Conservation (phyloP, 2,113 vertebrate species). For the Clupea harengus region DNA sequence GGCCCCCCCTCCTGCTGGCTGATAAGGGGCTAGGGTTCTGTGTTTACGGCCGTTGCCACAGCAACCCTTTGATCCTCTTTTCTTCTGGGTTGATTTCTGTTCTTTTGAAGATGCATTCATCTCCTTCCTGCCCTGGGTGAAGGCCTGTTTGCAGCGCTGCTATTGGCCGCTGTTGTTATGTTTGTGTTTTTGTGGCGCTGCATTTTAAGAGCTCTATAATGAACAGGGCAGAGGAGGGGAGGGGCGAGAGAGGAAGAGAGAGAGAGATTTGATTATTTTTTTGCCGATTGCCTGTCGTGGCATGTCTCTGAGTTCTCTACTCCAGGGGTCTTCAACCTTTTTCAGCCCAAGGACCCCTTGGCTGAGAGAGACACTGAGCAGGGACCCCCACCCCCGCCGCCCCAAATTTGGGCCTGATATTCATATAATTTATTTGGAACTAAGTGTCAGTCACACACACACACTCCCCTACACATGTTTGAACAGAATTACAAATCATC, state of each 20-base stretch:
- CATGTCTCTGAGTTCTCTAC: slow-evolving; percentile 22
- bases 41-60: slow-evolving; percentile 38
- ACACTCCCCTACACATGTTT: no score
- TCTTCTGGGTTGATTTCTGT: slow-evolving; percentile 29
- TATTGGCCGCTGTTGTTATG: slow-evolving; percentile 23
- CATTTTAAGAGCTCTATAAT: slow-evolving; percentile 45
- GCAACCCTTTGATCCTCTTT: slow-evolving; percentile 26
- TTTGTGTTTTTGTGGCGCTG: slow-evolving; percentile 24
- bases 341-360: no score
- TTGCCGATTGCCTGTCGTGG: slow-evolving; percentile 34
- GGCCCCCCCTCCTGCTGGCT: neutral
- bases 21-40: neutral
- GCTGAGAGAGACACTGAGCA: no score
- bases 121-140: slow-evolving; percentile 22
- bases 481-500: no score
- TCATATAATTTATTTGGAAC: no score
- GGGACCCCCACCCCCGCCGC: no score
- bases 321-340: no score
- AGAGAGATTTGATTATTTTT: slow-evolving; percentile 9
- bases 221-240: neutral
- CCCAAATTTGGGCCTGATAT: no score
- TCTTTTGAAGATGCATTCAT: slow-evolving; percentile 31
- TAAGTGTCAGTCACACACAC: no score
- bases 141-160: slow-evolving; percentile 37
- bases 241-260: neutral